Conservation (phyloP, 2,888 invertebrate genomes). For the Pammene fasciana region DNA sequence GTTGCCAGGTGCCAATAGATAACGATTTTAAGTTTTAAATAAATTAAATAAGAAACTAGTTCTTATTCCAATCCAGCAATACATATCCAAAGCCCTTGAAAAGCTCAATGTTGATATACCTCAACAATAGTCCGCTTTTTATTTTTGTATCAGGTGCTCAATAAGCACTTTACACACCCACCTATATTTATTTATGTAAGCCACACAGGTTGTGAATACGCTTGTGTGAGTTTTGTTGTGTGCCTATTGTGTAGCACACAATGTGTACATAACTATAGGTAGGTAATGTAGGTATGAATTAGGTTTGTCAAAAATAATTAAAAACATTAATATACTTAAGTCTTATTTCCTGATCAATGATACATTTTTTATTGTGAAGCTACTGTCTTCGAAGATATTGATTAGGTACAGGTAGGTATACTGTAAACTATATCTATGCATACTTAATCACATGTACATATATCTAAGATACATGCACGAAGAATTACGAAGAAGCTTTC, state of each 20-base stretch:
- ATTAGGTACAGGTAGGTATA: background rate
- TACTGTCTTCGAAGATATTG: background rate
- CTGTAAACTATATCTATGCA: background rate
- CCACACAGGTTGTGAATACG: constrained; percentile 15
- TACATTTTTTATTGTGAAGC: background rate
- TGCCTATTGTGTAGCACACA: background rate
- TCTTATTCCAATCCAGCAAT: background rate
- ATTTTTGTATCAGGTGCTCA: constrained; percentile 14
- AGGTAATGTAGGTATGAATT: background rate
- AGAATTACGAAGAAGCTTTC: constrained; percentile 18
- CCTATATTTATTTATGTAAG: constrained; percentile 14
- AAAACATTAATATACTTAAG: background rate
- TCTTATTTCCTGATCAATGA: too few species aligned
- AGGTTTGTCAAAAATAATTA: too few species aligned
- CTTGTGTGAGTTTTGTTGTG: constrained; percentile 9
- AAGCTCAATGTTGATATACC: background rate
- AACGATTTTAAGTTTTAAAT: too few species aligned
- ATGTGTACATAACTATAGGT: background rate
- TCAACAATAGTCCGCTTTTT: background rate
- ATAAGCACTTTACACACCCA: constrained; percentile 10
- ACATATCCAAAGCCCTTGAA: background rate
- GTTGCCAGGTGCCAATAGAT: too few species aligned
- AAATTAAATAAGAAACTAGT: too few species aligned
- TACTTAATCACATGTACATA: background rate
- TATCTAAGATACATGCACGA: background rate